Base-by-base conservation (phyloP, 2,888 invertebrate species). In the Linyphia triangularis region DNA sequence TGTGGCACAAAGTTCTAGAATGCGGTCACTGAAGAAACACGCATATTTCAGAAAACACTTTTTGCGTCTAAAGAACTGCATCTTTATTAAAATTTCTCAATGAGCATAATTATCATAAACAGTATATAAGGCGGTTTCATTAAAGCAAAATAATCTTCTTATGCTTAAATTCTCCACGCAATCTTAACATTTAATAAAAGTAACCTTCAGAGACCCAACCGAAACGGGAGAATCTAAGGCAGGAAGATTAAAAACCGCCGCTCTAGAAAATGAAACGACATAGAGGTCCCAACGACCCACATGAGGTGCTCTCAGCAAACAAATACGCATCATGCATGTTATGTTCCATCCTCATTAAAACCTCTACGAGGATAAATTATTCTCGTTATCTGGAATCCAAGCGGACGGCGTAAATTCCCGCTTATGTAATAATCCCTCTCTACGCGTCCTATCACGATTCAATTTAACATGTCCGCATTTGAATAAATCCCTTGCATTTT, bases 401-500 rank as follows among this genome's bases (percentile, higher is more conserved):
- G 67, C 24, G 33, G 19, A 16, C n/a, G 33, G 67, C 19, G 67
- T 10, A 67, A 67, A 67, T 67, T 67, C 67, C 19, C 33, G 6
- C 33, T 67, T 67, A 33, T 28, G 67, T 19, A 33, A 33, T 67
- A 67, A 67, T 67, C 33, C 33, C 67, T 16, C 6, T 63, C n/a
- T n/a, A n/a, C n/a, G n/a, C n/a, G n/a, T 26, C 26, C 30, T 57
- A 57, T 73, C 59, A 22, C 33, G 43, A 73, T 51, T 59, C 59
- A 73, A 73, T 73, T 59, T 73, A 73, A 73, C n/a, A n/a, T 51
- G 73, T 57, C 28, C n/a, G 67, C 30, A 16, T 33, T 0, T 13
- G 43, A 26, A 73, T 73, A 57, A 57, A 10, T 73, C 51, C 30
- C 9, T 2, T 33, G 57, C 67, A 67, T 59, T 73, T 73, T 73